phyloP scores from a whole-genome alignment of 2,113 vertebrate genomes.

The Morone saxatilis region DNA sequence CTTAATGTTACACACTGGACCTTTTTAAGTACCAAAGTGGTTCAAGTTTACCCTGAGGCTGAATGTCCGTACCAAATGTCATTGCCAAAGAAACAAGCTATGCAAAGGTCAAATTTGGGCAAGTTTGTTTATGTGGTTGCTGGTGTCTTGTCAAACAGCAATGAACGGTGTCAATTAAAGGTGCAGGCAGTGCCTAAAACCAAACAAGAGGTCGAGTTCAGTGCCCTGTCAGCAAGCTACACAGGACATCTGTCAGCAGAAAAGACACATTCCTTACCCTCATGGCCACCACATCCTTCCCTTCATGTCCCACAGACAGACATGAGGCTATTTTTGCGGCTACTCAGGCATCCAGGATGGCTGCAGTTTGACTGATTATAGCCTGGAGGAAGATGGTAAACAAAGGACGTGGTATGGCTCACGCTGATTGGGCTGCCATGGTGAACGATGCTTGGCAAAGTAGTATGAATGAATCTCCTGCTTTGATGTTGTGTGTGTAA shows the following conservation, averaged over 20 bases:
- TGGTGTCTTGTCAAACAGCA: conserved; percentile 25
- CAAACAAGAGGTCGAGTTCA: conserved; percentile 26
- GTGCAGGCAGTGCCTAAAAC: conserved; percentile 24
- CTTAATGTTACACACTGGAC: too few species aligned
- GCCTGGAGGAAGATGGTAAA: conserved; percentile 65
- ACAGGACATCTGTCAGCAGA: conserved; percentile 78
- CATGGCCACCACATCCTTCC: conserved; percentile 80
- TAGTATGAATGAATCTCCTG: conserved; percentile 6
- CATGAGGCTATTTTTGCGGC: conserved; percentile 65
- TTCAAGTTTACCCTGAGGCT: not conserved
- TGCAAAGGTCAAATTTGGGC: not conserved
- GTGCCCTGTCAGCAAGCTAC: conserved; percentile 57
- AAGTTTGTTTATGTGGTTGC: not conserved
- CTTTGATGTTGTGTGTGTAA: not conserved
- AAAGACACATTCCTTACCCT: conserved; percentile 71
- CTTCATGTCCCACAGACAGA: conserved; percentile 48
- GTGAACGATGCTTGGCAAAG: conserved; percentile 36
- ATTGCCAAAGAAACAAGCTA: not conserved
- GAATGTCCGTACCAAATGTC: too few species aligned
- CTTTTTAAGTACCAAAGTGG: not conserved
- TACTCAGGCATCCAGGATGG: conserved; percentile 61
- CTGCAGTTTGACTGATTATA: conserved; percentile 70
- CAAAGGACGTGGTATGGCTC: conserved; percentile 46
- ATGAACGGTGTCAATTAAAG: conserved; percentile 15
- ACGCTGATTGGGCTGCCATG: conserved; percentile 33